Evolutionary conservation across 1,140 invertebrate species (phyloP), one percentile per base, ranked within the genome.

Genomic region (Achroia grisella): DNA sequence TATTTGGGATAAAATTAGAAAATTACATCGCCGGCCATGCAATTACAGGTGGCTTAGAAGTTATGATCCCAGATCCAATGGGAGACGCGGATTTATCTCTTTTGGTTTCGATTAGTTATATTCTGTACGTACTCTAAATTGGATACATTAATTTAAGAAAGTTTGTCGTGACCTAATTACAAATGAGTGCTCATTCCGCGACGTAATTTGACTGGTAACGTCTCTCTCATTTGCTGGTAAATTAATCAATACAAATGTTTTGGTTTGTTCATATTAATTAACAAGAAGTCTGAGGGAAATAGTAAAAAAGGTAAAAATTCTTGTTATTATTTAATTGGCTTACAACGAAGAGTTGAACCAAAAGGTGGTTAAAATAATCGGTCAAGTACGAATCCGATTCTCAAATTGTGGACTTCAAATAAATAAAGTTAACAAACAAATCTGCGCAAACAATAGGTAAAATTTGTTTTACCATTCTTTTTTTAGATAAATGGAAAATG

Each of bases 11-110:
- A 51, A 68, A 65, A 69, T 64, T 62, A 62, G 64, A 62, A 61
- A 65, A 71, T 66, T 65, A 65, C 54, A 43, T 48, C 15, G 53
- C 56, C 59, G 50, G 56, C 49, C 52, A 56, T 44, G 56, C 62
- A 75, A 74, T 79, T 74, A 73, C 53, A 62, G 60, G 53, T 66
- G 57, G 69, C 65, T 76, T 68, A 66, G 44, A 57, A 72, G 65
- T 73, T 76, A 68, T 74, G 67, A 73, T 71, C 56, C 61, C 42
- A 53, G 37, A 49, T 32, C 33, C 52, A 39, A 45, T 28, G 41
- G 58, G 52, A 56, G 60, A 75, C 69, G 52, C 42, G 50, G 69
- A 79, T 68, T 79, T 72, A 74, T 72, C 48, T 70, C 39, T 39
- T 63, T 56, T 37, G 48, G 56, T 62, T 51, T 49, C 58, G 65